Base-by-base conservation (phyloP, 2,888 invertebrate genomes). In the Perdita meconis region DNA sequence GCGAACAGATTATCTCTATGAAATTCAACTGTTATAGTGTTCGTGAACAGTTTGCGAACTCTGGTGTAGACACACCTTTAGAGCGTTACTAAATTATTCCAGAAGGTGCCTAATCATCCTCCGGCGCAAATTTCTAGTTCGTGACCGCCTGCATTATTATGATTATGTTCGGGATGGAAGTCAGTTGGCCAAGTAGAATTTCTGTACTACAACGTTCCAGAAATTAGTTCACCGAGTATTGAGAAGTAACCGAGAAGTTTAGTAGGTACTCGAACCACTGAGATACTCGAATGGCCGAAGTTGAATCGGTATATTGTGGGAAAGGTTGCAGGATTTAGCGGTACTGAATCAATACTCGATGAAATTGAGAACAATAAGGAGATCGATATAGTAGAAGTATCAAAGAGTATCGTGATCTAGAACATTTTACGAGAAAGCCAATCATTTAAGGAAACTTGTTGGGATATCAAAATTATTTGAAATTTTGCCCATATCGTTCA, bases 191-290 rank as follows among this genome's bases (percentile, higher is more conserved):
- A 24, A 19, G 19, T 47, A 24, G 24, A 24, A 53, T 55, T 57
- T 38, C 72, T 59, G 64, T 64, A 73, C 73, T 55, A 34, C 53
- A 47, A 59, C 65, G 51, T 57, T 55, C 26, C 22, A 26, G 74
- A 55, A 75, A 73, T 59, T 75, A 60, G 65, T 73, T 73, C 74
- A 75, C 55, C 40, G 57, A 56, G 61, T 56, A 59, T 51, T 26
- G 61, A 50, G 56, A 61, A 56, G 73, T 73, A 73, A 50, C 47
- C 34, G 68, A 68, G 73, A 68, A 68, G 68, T 73, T 73, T 73
- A 61, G 69, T 50, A 38, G 56, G 34, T 40, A 51, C 75, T 75
- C 47, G 65, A 60, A 36, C 47, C 72, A 55, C 55, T 19, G 36
- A 59, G 65, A 60, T 50, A 59, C 47, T 60, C 53, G 47, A 75